Conservation (phyloP, 2,797 vertebrate genomes). For the Rhinogobio ventralis region DNA sequence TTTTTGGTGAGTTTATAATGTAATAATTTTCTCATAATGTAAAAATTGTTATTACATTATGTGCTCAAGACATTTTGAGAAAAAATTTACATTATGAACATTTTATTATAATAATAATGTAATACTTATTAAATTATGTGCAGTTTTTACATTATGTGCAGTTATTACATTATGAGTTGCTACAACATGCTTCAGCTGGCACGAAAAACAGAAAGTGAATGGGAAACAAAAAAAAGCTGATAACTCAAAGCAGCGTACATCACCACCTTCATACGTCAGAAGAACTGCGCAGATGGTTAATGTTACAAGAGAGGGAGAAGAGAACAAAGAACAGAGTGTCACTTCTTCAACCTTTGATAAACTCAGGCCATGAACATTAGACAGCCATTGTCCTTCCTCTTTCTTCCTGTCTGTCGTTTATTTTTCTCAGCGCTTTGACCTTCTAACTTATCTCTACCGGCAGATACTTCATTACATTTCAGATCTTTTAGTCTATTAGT, state of each 20-base stretch:
- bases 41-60: no score
- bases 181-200: background rate
- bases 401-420: slow-evolving; percentile 9
- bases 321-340: slow-evolving; percentile 38
- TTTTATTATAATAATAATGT: no score
- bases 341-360: slow-evolving; percentile 37
- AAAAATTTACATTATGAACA: no score
- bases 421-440: slow-evolving; percentile 18
- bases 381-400: slow-evolving; percentile 12
- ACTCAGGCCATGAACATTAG: slow-evolving; percentile 16
- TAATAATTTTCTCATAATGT: no score
- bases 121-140: no score
- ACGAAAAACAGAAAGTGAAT: background rate
- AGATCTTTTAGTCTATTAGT: background rate
- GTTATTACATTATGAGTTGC: no score
- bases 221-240: background rate
- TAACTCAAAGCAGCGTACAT: background rate
- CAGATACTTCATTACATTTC: background rate
- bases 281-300: slow-evolving; percentile 6
- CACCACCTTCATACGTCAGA: slow-evolving; percentile 18
- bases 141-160: no score
- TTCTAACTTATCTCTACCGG: slow-evolving; percentile 17
- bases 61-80: no score
- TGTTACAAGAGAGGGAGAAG: slow-evolving; percentile 11
- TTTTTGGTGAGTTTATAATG: no score